These are phyloP conservation scores for Sciurus carolinensis DNA, from an alignment of 2,797 vertebrate genomes.

Conservation along the genomic window DNA sequence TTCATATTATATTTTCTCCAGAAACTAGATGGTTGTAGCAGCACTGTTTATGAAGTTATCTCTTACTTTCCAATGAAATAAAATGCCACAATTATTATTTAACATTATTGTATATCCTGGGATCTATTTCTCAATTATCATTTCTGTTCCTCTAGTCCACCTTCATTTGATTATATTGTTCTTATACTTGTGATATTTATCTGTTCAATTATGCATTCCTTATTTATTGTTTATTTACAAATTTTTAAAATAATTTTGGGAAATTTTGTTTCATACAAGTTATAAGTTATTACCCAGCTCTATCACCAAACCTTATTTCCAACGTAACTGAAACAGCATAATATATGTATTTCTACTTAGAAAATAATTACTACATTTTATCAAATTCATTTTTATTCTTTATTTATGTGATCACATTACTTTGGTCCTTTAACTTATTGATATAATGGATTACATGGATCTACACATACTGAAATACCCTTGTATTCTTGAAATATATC, in stretches of 20 bases:
- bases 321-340: background rate
- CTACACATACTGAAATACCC: background rate
- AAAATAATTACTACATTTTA: background rate
- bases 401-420: background rate
- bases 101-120: background rate
- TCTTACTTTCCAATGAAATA: background rate
- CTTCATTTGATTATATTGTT: background rate
- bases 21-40: background rate
- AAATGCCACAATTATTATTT: background rate
- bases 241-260: background rate
- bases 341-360: background rate
- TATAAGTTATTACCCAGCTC: background rate
- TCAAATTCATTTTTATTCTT: background rate
- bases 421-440: slow-evolving; percentile 6
- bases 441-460: background rate
- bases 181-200: background rate
- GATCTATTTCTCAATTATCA: background rate
- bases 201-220: background rate
- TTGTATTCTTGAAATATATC: background rate
- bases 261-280: slow-evolving; percentile 14
- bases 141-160: background rate
- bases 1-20: background rate
- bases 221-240: background rate
- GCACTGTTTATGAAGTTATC: background rate
- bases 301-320: background rate